A percentile compares a stretch with the other conserved stretches of the same genome.
Evolutionary conservation across 2,888 invertebrate species (phyloP).

Genomic region (Andrena praecox): DNA sequence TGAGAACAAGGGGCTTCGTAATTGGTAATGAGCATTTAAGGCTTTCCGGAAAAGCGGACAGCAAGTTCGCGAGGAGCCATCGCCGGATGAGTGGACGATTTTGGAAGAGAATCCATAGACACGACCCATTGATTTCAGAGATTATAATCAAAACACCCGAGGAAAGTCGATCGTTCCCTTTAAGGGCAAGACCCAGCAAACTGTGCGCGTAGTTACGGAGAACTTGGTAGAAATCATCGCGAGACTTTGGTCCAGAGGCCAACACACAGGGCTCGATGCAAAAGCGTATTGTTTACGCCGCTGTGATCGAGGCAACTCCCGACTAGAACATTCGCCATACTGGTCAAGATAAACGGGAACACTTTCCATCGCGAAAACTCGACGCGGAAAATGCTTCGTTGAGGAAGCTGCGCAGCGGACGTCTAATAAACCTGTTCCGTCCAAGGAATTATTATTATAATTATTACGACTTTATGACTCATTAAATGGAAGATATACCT

Average conservation of each 20-base stretch:
- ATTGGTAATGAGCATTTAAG: neutral
- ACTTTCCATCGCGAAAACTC: neutral
- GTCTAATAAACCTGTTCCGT: neutral
- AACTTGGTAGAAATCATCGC: neutral
- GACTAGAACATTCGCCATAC: neutral
- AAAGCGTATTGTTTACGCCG: neutral
- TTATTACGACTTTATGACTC: too few species aligned
- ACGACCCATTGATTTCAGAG: neutral
- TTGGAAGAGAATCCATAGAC: neutral
- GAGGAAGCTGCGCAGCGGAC: neutral
- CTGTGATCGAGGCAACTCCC: neutral
- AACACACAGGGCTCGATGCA: neutral
- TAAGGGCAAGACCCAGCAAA: neutral
- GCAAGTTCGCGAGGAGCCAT: neutral
- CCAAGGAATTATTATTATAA: neutral
- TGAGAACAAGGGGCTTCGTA: neutral
- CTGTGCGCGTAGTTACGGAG: neutral
- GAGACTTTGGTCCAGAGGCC: neutral
- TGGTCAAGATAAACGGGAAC: neutral
- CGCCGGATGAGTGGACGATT: neutral
- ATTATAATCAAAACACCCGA: neutral
- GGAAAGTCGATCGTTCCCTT: neutral
- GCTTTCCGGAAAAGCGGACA: neutral
- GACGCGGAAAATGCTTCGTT: neutral
- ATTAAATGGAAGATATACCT: too few species aligned